Percentiles rank a stretch among this genome's conserved stretches.
phyloP scores from a whole-genome alignment of 2,888 invertebrate species.

The Megalurothrips usitatus region DNA sequence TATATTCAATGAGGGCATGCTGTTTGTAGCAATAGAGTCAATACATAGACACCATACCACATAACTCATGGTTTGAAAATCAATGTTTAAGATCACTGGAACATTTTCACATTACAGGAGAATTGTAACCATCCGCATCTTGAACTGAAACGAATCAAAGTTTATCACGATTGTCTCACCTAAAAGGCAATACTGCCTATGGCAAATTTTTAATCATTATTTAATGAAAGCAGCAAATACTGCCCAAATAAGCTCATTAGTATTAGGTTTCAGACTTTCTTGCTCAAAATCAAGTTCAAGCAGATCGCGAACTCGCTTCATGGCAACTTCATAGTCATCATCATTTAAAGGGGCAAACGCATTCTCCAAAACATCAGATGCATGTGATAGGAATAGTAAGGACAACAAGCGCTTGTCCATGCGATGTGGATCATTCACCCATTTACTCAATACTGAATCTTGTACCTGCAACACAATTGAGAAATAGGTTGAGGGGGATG shows the following conservation, averaged over 20 bases:
- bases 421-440: constrained; percentile 95
- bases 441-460: constrained; percentile 91
- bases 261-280: constrained; percentile 86
- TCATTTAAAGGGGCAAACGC: constrained; percentile 96
- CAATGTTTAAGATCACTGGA: neutral
- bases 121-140: neutral
- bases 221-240: constrained; percentile 98
- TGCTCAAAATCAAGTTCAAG: constrained; percentile 96
- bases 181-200: neutral
- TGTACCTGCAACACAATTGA: constrained; percentile 65
- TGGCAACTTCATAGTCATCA: constrained; percentile 97
- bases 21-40: neutral
- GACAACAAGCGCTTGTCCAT: constrained; percentile 95
- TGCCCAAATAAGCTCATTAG: constrained; percentile 96
- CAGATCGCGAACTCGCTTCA: constrained; percentile 92
- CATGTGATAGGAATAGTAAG: constrained; percentile 91
- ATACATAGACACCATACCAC: neutral
- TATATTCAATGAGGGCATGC: neutral
- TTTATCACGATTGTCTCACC: constrained; percentile 25
- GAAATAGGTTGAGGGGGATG: neutral
- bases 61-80: neutral
- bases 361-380: constrained; percentile 98
- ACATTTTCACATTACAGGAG: neutral
- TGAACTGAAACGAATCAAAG: neutral
- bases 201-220: constrained; percentile 51